Evolutionary conservation across 2,888 invertebrate genomes (phyloP), one percentile per base, ranked within the genome.

Genomic region (Oithona nana): DNA sequence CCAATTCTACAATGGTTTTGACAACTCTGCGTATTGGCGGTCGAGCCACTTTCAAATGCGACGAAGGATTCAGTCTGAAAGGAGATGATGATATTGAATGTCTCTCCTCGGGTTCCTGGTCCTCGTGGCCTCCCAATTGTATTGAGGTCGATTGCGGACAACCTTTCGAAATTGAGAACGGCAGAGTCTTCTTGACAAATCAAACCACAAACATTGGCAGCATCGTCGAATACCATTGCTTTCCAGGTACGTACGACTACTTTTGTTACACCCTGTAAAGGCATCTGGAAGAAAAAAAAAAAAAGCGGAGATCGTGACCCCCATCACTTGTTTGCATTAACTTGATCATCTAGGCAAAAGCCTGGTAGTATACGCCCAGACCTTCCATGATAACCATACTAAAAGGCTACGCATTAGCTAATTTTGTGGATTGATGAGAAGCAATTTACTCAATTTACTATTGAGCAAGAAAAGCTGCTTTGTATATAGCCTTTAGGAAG

Each of bases 141-240:
- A 24, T 61, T 11, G 30, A 52, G 30, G 28, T 61, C 13, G 61
- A 61, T 30, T 70, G 69, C 62, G 68, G 67, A 26, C 63, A 65
- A 13, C 70, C 69, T 2, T 57, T 65, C 6, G 63, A 78, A 13
- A 84, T 89, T 57, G 85, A 87, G 66, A 88, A 90, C 71, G 89
- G 90, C 0, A 80, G 88, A 63, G 83, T 88, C 22, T 87, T 89
- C 68, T 81, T 88, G 39, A 82, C 88, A 64, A 90, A 92, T 70
- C 83, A 84, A 57, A 83, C 87, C 0, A 88, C 87, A 0, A 76
- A 82, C 0, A 92, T 84, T 71, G 86, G 85, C 30, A 86, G 87
- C 61, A 83, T 86, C 0, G 83, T 88, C 1, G 90, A 90, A 71
- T 90, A 90, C 72, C 88, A 89, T 70, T 92, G 92, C 71, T 73